Evolutionary conservation across 1,140 invertebrate genomes (phyloP).

Genomic region (Pararge aegeria): DNA sequence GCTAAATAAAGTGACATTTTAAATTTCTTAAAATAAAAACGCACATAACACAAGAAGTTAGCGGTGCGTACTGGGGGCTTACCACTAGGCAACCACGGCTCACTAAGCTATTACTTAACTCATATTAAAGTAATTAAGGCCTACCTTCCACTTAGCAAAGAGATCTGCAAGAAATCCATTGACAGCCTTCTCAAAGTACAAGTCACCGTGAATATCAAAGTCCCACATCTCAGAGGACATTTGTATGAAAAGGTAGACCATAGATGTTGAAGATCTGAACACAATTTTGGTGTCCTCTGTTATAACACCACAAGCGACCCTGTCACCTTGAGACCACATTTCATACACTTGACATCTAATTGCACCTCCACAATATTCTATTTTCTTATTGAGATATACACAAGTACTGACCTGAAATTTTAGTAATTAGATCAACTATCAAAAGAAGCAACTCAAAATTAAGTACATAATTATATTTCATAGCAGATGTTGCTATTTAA

Average conservation of each 20-base stretch:
- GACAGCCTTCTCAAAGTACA: conserved; percentile 98
- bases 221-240: conserved; percentile 99
- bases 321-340: conserved; percentile 97
- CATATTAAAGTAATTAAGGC: no score
- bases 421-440: not conserved
- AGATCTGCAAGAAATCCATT: conserved; percentile 98
- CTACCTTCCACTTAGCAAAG: conserved; percentile 98
- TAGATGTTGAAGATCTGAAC: conserved; percentile 97
- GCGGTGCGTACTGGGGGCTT: no score
- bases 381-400: conserved; percentile 97
- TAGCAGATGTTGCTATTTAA: no score
- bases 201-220: conserved; percentile 98
- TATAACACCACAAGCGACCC: conserved; percentile 96
- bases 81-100: no score
- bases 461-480: no score
- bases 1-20: no score
- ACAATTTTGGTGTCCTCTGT: conserved; percentile 98
- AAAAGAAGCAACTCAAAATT: no score
- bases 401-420: conserved; percentile 90
- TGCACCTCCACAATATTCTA: conserved; percentile 93
- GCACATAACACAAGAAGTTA: no score
- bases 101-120: no score
- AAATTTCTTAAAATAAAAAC: no score
- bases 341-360: conserved; percentile 90
- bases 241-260: conserved; percentile 98